These are phyloP conservation scores for Helicolenus hilgendorfi DNA, from an alignment of 2,797 vertebrate species.

Conservation along the genomic window DNA sequence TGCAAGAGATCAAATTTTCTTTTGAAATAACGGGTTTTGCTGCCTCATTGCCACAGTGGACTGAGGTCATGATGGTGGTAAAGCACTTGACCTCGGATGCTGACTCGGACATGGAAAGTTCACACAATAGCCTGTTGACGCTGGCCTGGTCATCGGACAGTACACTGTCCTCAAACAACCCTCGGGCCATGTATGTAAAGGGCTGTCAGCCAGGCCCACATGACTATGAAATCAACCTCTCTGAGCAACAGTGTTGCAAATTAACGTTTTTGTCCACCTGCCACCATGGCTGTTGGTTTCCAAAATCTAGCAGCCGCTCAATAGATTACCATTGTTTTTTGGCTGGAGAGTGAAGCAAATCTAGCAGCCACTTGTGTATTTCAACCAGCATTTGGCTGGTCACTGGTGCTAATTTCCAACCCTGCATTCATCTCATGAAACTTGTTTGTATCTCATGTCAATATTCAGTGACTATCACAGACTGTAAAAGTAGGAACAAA, in stretches of 20 bases:
- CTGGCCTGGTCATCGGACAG: slow-evolving; percentile 37
- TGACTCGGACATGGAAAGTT: background rate
- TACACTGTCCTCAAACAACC: slow-evolving; percentile 21
- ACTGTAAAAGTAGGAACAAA: background rate
- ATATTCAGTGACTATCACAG: background rate
- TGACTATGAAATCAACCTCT: background rate
- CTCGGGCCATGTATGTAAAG: background rate
- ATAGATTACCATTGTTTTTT: too few relatives aligned
- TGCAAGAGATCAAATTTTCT: background rate
- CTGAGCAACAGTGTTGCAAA: background rate
- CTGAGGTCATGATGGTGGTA: background rate
- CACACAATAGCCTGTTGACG: slow-evolving; percentile 45
- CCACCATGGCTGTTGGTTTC: too few relatives aligned
- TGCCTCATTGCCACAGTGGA: background rate
- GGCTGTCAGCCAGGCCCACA: slow-evolving; percentile 2
- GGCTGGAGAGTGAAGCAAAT: too few relatives aligned
- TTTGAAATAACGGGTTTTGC: background rate
- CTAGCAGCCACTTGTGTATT: too few relatives aligned
- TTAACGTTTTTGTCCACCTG: too few relatives aligned
- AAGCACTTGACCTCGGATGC: slow-evolving; percentile 36
- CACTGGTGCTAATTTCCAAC: too few relatives aligned
- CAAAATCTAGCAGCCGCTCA: too few relatives aligned
- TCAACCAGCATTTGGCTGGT: too few relatives aligned
- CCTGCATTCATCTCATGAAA: background rate
- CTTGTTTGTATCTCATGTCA: background rate